A percentile compares a stretch with the other conserved stretches of the same genome.
These are phyloP conservation scores for Ursus arctos DNA, from an alignment of 2,113 vertebrate species.

Conservation along the genomic window DNA sequence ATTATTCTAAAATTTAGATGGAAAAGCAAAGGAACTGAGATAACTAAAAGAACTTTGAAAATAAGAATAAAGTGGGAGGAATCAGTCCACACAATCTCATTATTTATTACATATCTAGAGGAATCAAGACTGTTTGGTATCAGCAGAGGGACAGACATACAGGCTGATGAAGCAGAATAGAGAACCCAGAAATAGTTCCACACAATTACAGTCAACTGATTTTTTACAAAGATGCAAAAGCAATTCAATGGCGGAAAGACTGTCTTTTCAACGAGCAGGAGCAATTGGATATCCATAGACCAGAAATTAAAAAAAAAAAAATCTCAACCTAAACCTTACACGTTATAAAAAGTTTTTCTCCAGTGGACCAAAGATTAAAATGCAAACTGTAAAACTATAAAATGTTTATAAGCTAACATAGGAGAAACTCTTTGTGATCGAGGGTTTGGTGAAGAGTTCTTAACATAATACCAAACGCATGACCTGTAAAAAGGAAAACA, in stretches of 20 bases:
- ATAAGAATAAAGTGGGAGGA: not conserved
- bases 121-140: not conserved
- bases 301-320: not conserved
- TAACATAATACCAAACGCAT: not conserved
- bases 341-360: not conserved
- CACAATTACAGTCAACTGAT: not conserved
- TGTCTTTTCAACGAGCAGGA: not conserved
- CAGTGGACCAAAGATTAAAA: not conserved
- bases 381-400: not conserved
- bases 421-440: not conserved
- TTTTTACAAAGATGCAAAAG: not conserved
- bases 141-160: not conserved
- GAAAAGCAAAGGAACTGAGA: not conserved
- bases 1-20: not conserved
- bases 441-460: not conserved
- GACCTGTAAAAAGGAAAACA: not conserved
- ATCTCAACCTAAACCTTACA: not conserved
- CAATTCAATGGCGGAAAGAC: not conserved
- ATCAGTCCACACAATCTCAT: not conserved
- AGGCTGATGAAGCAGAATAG: not conserved
- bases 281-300: not conserved
- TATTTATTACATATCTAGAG: not conserved
- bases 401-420: not conserved
- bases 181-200: not conserved
- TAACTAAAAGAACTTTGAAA: slow-evolving; percentile 23